Evolutionary conservation across 2,888 invertebrate genomes (phyloP), one percentile per base, ranked within the genome.

Genomic region (Rotaria magnacalcarata): DNA sequence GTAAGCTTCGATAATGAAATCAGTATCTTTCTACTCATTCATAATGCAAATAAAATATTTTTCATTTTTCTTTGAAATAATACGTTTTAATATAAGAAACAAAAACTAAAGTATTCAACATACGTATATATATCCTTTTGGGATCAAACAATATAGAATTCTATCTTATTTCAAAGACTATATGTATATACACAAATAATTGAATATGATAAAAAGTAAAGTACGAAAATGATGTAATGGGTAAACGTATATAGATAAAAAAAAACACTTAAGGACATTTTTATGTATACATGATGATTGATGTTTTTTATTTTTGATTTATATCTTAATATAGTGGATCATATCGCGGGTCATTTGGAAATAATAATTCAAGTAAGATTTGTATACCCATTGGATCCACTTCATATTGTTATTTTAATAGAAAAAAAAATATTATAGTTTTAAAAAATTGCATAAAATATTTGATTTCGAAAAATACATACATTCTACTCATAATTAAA

Each of bases 311-410:
- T 27, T 67, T 67, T 67, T 67, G 67, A 67, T 67, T 67, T 67
- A 16, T 67, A 67, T 67, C 16, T 67, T 67, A 1, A 5, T 16
- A 41, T 67, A 67, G 67, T 67, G 67, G 67, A 27, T 67, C 67
- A 41, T 67, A 67, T 67, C 34, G 16, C 19, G 67, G 67, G 34
- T 67, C 67, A 34, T 67, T 67, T 67, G 67, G 67, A 67, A 67
- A 67, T 67, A 67, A 67, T 67, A 67, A 67, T 34, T 34, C 67
- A 67, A 67, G 67, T 67, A 67, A 67, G 67, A 67, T 67, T 41
- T 19, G 19, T 34, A 67, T 67, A 27, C 34, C 67, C 67, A 34
- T 67, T 67, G 67, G 67, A 67, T 67, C 67, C 34, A 27, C 34
- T 67, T 27, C 16, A 67, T 67, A 67, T 27, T 16, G 34, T 16